Base-by-base conservation (phyloP, 2,888 invertebrate species). In the Cryptus viduatorius region DNA sequence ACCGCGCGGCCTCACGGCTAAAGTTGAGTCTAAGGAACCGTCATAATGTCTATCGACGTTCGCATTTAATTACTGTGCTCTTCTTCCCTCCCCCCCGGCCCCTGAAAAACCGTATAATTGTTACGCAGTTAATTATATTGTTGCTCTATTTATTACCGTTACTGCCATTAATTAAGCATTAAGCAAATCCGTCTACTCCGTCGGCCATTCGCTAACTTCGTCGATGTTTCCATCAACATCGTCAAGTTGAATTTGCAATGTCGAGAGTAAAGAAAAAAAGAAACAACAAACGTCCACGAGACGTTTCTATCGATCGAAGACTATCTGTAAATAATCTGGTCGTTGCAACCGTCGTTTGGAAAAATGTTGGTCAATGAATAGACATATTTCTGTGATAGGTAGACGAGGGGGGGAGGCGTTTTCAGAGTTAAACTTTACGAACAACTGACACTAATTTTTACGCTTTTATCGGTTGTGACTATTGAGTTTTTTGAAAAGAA, bases 321-420 rank as follows among this genome's bases (percentile, higher is more conserved):
- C 56, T 82, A 75, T 80, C 68, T 85, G 83, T 83, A 83, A 77
- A 83, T 85, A 83, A 72, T 80, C 53, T 77, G 72, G 72, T 83
- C 56, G 81, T 82, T 67, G 78, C 71, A 76, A 64, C 61, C 76
- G 79, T 80, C 42, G 77, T 76, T 44, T 44, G 67, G 65, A 77
- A 37, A 84, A 75, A 83, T 81, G 67, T 83, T 85, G 83, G 50
- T 79, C 81, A 77, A 82, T 75, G 46, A 71, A 83, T 85, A 78
- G 78, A 75, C 85, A 87, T 90, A 87, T 87, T 90, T 91, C 91
- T 92, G 92, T 92, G 92, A 92, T 92, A 92, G 91, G 87, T 89
- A 89, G 87, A 86, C 86, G 72, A 86, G 89, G 1, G 24, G 56
- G 56, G 56, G 56, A 24, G 50, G n/a, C 73, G 77, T 86, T 56